phyloP scores from a whole-genome alignment of 2,888 invertebrate species.

The Tricholauxania praeusta region DNA sequence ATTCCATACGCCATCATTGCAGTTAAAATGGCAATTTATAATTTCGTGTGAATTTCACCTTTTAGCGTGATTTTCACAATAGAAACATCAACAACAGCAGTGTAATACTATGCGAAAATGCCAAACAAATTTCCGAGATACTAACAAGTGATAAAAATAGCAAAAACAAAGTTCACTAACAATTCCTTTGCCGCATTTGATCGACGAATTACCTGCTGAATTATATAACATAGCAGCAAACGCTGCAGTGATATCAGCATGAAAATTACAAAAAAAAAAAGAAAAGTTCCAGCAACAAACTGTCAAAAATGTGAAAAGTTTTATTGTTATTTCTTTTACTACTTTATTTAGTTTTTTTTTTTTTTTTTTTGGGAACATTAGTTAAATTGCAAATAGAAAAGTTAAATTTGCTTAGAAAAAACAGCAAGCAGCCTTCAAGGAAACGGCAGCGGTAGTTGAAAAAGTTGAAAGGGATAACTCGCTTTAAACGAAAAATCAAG shows the following conservation, averaged over 20 bases:
- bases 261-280: not conserved
- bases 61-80: constrained; percentile 10
- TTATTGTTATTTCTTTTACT: no score
- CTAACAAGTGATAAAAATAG: constrained; percentile 11
- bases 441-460: not conserved
- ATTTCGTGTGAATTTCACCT: constrained; percentile 53
- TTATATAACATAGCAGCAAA: not conserved
- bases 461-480: not conserved
- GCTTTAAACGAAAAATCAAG: no score
- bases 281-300: no score
- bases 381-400: constrained; percentile 2
- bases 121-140: not conserved
- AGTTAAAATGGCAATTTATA: constrained; percentile 63
- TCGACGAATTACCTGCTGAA: constrained; percentile 17
- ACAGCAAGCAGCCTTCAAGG: constrained; percentile 6
- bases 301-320: no score
- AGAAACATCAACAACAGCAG: not conserved
- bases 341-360: no score
- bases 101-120: no score
- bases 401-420: constrained; percentile 2
- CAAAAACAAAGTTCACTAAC: constrained; percentile 11
- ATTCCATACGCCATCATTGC: constrained; percentile 43
- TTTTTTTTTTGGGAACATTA: no score
- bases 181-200: constrained; percentile 15
- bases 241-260: constrained; percentile 10